These are phyloP conservation scores for Urophycis tenuis DNA, from an alignment of 2,797 vertebrate species.

Conservation along the genomic window DNA sequence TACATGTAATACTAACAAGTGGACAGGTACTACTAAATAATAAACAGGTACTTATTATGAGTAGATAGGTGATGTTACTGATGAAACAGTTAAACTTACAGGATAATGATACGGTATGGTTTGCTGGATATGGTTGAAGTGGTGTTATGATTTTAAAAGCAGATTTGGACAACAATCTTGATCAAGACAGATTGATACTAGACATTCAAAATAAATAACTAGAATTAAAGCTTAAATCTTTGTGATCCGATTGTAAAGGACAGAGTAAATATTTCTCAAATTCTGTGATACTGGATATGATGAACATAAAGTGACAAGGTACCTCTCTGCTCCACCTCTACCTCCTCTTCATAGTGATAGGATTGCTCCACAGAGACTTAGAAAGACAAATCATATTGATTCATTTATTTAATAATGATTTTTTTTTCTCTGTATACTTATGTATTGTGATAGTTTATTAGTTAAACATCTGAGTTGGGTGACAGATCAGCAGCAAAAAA, in stretches of 20 bases:
- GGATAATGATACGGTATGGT: background rate
- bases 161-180: conserved; percentile 26
- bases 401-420: background rate
- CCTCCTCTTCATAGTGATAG: conserved; percentile 47
- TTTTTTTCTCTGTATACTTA: background rate
- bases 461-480: background rate
- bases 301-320: conserved; percentile 9
- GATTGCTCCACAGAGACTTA: conserved; percentile 51
- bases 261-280: background rate
- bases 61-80: background rate
- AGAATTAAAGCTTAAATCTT: background rate
- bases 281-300: conserved; percentile 18
- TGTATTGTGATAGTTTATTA: background rate
- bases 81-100: background rate
- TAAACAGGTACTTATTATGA: background rate
- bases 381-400: conserved; percentile 16
- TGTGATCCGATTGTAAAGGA: background rate
- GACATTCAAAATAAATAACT: background rate
- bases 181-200: background rate
- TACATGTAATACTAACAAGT: background rate
- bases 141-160: conserved; percentile 16
- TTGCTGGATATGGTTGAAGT: background rate
- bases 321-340: conserved; percentile 54
- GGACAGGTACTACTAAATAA: background rate
- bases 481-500: background rate